Evolutionary conservation across 2,888 invertebrate genomes (phyloP), one percentile per base, ranked within the genome.

Genomic region (Theodoxus fluviatilis): DNA sequence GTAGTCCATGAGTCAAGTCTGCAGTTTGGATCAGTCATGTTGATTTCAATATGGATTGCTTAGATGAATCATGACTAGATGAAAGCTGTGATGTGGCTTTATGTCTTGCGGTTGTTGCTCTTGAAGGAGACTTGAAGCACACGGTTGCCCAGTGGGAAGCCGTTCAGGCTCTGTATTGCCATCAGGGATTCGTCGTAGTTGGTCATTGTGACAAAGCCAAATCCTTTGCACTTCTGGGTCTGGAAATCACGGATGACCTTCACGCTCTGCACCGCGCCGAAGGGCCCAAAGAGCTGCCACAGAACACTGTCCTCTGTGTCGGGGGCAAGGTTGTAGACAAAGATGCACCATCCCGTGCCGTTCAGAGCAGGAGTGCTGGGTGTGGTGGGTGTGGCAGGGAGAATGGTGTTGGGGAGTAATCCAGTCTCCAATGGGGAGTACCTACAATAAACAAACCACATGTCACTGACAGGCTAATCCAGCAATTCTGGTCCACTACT

Each of bases 161-260:
- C 97, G 89, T 98, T 97, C 86, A 98, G 91, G 78, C 95, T 95
- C 89, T 96, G 95, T 86, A 97, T 97, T 81, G 98, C 97, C 83
- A 95, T 94, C 76, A 96, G 93, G 73, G 97, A 95, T 89, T 98
- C 97, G 85, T 97, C 96, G 87, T 98, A 97, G 89, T 96, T 96
- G 87, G 96, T 96, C 97, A 98, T 98, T 78, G 96, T 96, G 80
- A 98, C 96, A 89, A 97, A 97, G 80, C 96, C 98, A 89, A 96
- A 98, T 57, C 98, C 98, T 90, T 96, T 97, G 90, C 97, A 97
- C 89, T 97, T 97, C 90, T 95, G 95, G 79, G 96, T 96, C 85
- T 94, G 93, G 83, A 94, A 92, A 90, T 97, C 96, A 85, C 95
- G 92, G 87, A 96, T 95, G 82, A 97, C 96, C 90, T 97, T 97